Percentiles rank a stretch among this genome's conserved stretches.
phyloP scores from a whole-genome alignment of 1,140 invertebrate genomes.

The Uloborus diversus region DNA sequence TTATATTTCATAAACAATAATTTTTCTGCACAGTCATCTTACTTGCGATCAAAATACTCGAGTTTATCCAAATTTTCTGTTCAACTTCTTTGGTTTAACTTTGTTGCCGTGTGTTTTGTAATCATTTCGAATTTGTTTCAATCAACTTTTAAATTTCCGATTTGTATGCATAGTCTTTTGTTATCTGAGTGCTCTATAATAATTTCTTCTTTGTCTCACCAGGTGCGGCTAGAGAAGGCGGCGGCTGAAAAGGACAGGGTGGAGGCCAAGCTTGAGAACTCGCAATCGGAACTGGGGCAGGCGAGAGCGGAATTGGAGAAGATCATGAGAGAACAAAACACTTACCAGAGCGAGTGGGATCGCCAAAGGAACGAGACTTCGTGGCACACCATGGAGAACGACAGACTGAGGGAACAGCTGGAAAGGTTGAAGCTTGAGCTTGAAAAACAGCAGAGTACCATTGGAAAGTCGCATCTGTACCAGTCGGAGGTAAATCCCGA shows the following conservation, averaged over 20 bases:
- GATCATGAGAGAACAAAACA: conserved; percentile 76
- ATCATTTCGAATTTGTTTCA: no score
- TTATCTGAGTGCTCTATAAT: conserved; percentile 59
- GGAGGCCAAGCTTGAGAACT: conserved; percentile 89
- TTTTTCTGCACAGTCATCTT: no score
- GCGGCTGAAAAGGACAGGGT: conserved; percentile 88
- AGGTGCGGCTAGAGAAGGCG: conserved; percentile 83
- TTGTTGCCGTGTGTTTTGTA: no score
- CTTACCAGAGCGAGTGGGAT: conserved; percentile 60
- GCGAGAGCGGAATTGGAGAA: conserved; percentile 93
- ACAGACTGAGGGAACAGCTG: conserved; percentile 69
- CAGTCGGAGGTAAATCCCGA: no score
- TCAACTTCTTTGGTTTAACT: no score
- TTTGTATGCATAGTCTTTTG: neutral
- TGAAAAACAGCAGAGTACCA: conserved; percentile 10
- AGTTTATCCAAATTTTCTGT: no score
- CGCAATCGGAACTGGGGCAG: conserved; percentile 91
- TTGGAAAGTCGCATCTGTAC: conserved; percentile 47
- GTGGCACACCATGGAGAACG: conserved; percentile 89
- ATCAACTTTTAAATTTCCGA: no score
- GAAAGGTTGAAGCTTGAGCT: conserved; percentile 57
- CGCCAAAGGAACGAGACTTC: conserved; percentile 63
- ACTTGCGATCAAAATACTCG: no score
- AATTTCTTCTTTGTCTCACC: no score
- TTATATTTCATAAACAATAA: no score